A percentile compares a stretch with the other conserved stretches of the same genome.
Evolutionary conservation across 2,113 vertebrate species (phyloP).

Genomic region (Anser brachyrhynchus): DNA sequence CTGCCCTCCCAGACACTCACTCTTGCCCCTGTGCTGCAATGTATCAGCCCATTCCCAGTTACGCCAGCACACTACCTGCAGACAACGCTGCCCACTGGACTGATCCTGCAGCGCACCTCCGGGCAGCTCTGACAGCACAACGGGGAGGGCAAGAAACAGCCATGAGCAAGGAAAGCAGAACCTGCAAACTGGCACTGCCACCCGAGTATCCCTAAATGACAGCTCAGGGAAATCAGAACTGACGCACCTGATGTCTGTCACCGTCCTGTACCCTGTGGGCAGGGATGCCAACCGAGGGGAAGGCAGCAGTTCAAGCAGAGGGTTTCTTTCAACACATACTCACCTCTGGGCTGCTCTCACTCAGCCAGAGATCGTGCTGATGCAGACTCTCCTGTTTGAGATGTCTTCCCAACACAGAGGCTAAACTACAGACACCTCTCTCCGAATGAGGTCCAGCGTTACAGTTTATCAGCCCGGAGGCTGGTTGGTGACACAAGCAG

Average conservation of each 20-base stretch:
- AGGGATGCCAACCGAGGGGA: not conserved
- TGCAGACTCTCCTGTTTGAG: not conserved
- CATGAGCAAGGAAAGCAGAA: not conserved
- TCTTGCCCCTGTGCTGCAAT: not conserved
- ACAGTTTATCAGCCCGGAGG: not conserved
- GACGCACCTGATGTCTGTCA: not conserved
- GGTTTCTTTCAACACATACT: constrained; percentile 26
- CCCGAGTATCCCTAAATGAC: not conserved
- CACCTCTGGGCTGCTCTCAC: not conserved
- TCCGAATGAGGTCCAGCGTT: not conserved
- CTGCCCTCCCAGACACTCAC: not conserved
- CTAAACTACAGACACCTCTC: not conserved
- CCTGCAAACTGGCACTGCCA: not conserved
- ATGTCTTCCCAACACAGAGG: rapidly evolving
- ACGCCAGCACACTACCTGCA: not conserved
- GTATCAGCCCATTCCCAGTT: not conserved
- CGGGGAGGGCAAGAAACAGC: rapidly evolving
- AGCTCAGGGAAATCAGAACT: not conserved
- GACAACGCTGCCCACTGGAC: not conserved
- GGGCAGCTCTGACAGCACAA: not conserved
- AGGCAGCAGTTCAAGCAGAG: not conserved
- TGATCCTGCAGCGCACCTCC: not conserved
- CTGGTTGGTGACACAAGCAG: not conserved
- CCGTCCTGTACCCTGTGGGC: not conserved
- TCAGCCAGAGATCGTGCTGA: not conserved